These are phyloP conservation scores for Imbricaverruca yamaguchii DNA, from an alignment of 2,888 invertebrate species.

Conservation along the genomic window DNA sequence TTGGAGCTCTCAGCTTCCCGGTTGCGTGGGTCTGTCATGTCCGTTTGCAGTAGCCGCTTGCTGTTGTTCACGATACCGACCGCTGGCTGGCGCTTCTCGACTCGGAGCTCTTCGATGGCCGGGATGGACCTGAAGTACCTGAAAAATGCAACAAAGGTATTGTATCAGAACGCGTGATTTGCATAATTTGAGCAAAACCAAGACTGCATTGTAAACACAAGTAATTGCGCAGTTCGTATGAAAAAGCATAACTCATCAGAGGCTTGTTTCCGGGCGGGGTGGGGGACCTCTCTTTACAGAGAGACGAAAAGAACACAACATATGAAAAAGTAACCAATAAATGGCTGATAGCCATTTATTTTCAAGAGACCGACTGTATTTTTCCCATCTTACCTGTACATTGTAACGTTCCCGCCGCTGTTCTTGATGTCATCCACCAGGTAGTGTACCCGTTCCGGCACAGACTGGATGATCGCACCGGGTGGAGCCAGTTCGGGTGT, in stretches of 20 bases:
- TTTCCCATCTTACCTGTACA: not conserved
- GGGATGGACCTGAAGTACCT: too few species aligned
- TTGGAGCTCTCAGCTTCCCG: not conserved
- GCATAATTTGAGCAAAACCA: too few species aligned
- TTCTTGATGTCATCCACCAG: not conserved
- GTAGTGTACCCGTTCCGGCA: not conserved
- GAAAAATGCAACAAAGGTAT: too few species aligned
- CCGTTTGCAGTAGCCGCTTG: not conserved
- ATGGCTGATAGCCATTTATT: too few species aligned
- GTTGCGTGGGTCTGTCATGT: not conserved
- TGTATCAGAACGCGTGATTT: too few species aligned
- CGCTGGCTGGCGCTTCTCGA: not conserved
- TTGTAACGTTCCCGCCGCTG: not conserved
- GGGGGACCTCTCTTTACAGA: accelerated
- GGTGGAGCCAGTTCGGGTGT: not conserved
- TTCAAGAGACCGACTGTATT: too few species aligned
- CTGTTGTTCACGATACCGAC: not conserved
- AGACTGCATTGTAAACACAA: too few species aligned
- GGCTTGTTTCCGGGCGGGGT: too few species aligned
- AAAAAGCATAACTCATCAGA: too few species aligned
- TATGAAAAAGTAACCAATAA: not conserved
- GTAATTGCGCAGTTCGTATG: too few species aligned
- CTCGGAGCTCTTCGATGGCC: not conserved
- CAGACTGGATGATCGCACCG: not conserved
- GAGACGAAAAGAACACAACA: not conserved